A percentile compares a stretch with the other conserved stretches of the same genome.
Conservation (phyloP, 1,140 invertebrate species). For the Drosophila cardini region DNA sequence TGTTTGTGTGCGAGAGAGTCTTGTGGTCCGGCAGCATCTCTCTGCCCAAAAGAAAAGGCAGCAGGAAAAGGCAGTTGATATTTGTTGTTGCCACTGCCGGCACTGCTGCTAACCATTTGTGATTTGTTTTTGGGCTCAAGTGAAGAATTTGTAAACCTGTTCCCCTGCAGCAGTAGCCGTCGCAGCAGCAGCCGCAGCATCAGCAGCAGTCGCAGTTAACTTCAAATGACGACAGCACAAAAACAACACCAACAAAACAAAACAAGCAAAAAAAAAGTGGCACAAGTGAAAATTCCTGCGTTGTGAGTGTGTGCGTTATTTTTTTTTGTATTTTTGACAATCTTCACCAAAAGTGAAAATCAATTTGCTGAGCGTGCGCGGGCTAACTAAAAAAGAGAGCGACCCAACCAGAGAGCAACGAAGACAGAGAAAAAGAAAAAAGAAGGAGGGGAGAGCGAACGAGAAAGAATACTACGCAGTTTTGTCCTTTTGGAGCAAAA, state of each 20-base stretch:
- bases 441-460: slow-evolving; percentile 14
- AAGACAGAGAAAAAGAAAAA: slow-evolving; percentile 21
- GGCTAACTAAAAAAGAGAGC: slow-evolving; percentile 37
- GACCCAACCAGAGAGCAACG: slow-evolving; percentile 8
- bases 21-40: slow-evolving; percentile 28
- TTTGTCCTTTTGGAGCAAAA: slow-evolving; percentile 37
- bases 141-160: slow-evolving; percentile 67
- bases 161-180: slow-evolving; percentile 25
- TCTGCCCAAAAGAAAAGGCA: slow-evolving; percentile 53
- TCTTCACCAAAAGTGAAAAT: slow-evolving; percentile 77
- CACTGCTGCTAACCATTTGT: slow-evolving; percentile 21
- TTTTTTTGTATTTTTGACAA: slow-evolving; percentile 69
- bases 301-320: slow-evolving; percentile 49
- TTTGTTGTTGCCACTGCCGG: slow-evolving; percentile 52
- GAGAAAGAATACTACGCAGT: slow-evolving; percentile 11
- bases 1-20: slow-evolving; percentile 38
- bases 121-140: slow-evolving; percentile 47
- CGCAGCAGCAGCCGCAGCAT: slow-evolving; percentile 12
- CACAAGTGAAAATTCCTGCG: slow-evolving; percentile 81
- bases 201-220: slow-evolving; percentile 5
- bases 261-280: slow-evolving; percentile 67
- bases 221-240: slow-evolving; percentile 31
- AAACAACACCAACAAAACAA: slow-evolving; percentile 51
- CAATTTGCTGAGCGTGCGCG: slow-evolving; percentile 75
- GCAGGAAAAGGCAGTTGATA: slow-evolving; percentile 65